Conservation (phyloP, 35 echinoderm and acorn worm genomes). For the Heliocidaris tuberculata region DNA sequence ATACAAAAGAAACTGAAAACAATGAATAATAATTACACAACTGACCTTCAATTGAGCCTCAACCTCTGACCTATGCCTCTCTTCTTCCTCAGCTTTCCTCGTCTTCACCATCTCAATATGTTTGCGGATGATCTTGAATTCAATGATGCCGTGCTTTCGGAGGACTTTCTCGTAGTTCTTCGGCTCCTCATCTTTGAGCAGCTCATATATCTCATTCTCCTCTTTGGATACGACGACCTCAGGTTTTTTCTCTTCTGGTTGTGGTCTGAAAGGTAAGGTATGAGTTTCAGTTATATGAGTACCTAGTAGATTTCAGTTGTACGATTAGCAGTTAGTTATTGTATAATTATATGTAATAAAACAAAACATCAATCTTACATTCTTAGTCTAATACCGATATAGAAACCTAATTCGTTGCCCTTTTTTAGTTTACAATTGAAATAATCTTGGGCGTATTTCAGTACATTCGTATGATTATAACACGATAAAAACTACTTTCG, state of each 20-base stretch:
- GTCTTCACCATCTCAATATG: conserved; percentile 61
- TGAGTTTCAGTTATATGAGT: background rate
- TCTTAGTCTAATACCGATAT: too few relatives aligned
- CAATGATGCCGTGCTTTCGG: conserved; percentile 53
- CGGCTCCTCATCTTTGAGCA: conserved; percentile 74
- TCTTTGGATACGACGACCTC: background rate
- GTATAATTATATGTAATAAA: too few relatives aligned
- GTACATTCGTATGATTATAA: too few relatives aligned
- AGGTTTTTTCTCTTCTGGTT: conserved; percentile 5
- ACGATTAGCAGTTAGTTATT: background rate
- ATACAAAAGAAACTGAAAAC: background rate
- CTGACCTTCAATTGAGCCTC: background rate
- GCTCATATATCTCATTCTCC: conserved; percentile 65
- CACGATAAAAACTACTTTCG: too few relatives aligned
- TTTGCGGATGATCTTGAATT: conserved; percentile 62
- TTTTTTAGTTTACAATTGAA: too few relatives aligned
- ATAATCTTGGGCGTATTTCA: too few relatives aligned
- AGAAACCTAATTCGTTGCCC: too few relatives aligned
- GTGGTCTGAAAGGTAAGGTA: background rate
- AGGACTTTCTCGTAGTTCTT: conserved; percentile 69
- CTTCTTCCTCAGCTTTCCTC: conserved; percentile 54
- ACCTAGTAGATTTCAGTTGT: background rate
- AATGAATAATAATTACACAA: background rate
- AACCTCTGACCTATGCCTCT: background rate
- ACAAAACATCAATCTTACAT: too few relatives aligned